Percentiles rank a stretch among this genome's conserved stretches.
Conservation (phyloP, 2,888 invertebrate species). For the Agonopterix subpropinquella region DNA sequence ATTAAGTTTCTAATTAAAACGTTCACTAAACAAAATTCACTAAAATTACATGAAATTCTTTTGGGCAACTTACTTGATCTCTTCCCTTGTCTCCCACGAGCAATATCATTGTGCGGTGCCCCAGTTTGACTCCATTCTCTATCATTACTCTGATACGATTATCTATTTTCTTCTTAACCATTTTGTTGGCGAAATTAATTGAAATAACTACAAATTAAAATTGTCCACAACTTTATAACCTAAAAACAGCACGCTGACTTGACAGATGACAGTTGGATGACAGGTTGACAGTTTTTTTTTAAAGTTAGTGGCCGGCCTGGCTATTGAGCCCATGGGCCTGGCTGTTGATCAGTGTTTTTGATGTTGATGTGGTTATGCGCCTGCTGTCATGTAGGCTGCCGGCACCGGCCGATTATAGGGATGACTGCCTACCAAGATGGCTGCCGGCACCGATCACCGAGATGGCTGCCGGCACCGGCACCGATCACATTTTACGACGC, state of each 20-base stretch:
- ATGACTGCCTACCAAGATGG: too few species aligned
- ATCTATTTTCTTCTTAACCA: slow-evolving; percentile 97
- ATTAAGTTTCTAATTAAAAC: background rate
- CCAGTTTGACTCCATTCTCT: slow-evolving; percentile 95
- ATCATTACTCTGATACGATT: slow-evolving; percentile 96
- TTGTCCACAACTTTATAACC: slow-evolving; percentile 26
- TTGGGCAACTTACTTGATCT: slow-evolving; percentile 84
- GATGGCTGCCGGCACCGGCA: too few species aligned
- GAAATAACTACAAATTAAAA: background rate
- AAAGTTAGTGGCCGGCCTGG: too few species aligned
- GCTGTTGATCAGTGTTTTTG: too few species aligned
- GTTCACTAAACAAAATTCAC: background rate
- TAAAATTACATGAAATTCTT: background rate
- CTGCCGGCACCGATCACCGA: too few species aligned
- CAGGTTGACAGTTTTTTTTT: too few species aligned
- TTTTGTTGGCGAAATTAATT: slow-evolving; percentile 51
- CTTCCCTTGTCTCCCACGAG: slow-evolving; percentile 96
- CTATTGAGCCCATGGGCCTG: too few species aligned
- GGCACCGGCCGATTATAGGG: too few species aligned
- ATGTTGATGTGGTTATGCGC: too few species aligned
- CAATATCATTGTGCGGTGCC: slow-evolving; percentile 95
- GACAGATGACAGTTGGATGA: background rate
- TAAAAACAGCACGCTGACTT: slow-evolving; percentile 18
- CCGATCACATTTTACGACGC: too few species aligned
- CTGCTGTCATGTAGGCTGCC: too few species aligned